Conservation (phyloP, 2,888 invertebrate species). For the Watsonalla binaria region DNA sequence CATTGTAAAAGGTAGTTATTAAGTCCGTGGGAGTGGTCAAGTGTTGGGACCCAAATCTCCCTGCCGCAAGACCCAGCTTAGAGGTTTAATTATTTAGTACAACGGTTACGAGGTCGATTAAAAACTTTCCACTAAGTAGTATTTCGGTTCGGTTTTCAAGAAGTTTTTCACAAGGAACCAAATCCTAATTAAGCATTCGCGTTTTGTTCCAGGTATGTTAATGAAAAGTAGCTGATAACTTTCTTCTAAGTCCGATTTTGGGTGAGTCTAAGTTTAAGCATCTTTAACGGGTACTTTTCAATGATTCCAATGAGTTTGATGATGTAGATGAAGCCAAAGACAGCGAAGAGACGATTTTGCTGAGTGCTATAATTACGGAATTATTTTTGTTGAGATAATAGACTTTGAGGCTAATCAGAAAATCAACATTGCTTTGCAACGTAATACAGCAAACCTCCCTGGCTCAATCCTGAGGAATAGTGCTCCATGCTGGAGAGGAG, state of each 20-base stretch:
- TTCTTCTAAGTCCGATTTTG: neutral
- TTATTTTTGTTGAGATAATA: too few relatives aligned
- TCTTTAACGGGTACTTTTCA: too few relatives aligned
- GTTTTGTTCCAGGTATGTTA: constrained; percentile 10
- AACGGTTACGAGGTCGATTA: constrained; percentile 18
- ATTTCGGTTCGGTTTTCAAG: constrained; percentile 12
- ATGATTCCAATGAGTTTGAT: too few relatives aligned
- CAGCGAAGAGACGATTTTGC: too few relatives aligned
- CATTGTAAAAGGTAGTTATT: neutral
- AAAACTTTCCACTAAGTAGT: constrained; percentile 20
- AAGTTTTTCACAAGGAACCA: constrained; percentile 7
- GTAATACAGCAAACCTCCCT: too few relatives aligned
- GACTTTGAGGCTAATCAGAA: too few relatives aligned
- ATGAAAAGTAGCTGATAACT: neutral
- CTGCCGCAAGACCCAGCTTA: constrained; percentile 11
- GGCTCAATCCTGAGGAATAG: too few relatives aligned
- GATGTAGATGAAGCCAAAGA: too few relatives aligned
- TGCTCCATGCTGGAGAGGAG: too few relatives aligned
- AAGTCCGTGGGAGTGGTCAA: constrained; percentile 9
- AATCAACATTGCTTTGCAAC: too few relatives aligned
- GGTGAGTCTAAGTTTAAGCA: neutral
- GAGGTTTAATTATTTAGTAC: constrained; percentile 18
- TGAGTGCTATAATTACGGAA: too few relatives aligned
- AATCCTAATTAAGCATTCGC: constrained; percentile 9
- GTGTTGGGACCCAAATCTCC: constrained; percentile 4